These are phyloP conservation scores for Drosophila rhopaloa DNA, from an alignment of 1,140 invertebrate species.

Conservation along the genomic window DNA sequence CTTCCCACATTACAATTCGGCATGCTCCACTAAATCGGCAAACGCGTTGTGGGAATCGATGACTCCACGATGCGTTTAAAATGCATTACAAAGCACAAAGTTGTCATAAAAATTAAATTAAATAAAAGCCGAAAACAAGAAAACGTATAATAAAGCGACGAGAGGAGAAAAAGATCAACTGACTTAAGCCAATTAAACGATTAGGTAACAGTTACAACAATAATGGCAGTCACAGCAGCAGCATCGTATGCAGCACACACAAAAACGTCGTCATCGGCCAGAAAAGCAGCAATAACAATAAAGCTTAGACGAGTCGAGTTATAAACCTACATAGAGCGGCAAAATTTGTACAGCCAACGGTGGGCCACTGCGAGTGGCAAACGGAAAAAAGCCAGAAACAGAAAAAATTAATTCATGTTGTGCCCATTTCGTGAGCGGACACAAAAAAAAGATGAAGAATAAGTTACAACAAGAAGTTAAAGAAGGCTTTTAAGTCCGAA, in stretches of 20 bases:
- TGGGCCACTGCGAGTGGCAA: slow-evolving; percentile 24
- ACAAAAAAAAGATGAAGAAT: slow-evolving; percentile 43
- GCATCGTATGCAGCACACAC: slow-evolving; percentile 42
- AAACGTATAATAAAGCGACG: slow-evolving; percentile 15
- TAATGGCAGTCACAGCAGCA: slow-evolving; percentile 26
- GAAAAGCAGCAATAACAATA: slow-evolving; percentile 49
- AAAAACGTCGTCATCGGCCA: slow-evolving; percentile 47
- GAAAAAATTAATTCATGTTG: slow-evolving; percentile 80
- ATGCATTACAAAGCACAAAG: slow-evolving; percentile 75
- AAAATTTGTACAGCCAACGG: slow-evolving; percentile 57
- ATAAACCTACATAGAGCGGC: slow-evolving; percentile 76
- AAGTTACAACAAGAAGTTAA: slow-evolving; percentile 16
- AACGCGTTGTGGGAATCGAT: slow-evolving; percentile 53
- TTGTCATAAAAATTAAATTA: slow-evolving; percentile 79
- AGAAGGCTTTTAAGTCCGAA: neutral
- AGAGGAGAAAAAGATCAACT: slow-evolving; percentile 41
- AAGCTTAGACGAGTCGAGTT: slow-evolving; percentile 51
- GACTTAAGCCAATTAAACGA: slow-evolving; percentile 82
- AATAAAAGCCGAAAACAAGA: slow-evolving; percentile 55
- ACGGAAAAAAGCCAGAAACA: slow-evolving; percentile 56
- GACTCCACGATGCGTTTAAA: slow-evolving; percentile 65
- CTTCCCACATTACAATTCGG: slow-evolving; percentile 12
- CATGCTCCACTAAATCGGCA: slow-evolving; percentile 67
- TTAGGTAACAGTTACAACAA: slow-evolving; percentile 80
- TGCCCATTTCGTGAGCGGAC: slow-evolving; percentile 74